Base-by-base conservation (phyloP, 2,797 vertebrate genomes). In the Vultur gryphus region DNA sequence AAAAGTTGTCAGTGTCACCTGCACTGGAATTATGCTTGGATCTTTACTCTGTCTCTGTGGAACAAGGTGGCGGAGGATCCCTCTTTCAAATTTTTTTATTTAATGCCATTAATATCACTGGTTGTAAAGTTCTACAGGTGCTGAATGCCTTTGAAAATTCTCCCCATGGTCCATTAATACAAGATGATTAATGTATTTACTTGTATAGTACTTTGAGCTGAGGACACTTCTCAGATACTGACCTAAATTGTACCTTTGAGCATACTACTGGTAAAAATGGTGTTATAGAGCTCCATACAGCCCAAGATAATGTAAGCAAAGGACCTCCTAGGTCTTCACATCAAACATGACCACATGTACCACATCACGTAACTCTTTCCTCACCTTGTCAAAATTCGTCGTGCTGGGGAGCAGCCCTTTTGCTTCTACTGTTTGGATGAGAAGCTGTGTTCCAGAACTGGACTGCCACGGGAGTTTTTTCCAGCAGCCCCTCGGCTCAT, bases 231-330 rank as follows among this genome's bases (percentile, higher is more conserved):
- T 43, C 55, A 89, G 61, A 57, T 59, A 35, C 31, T 73, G 75
- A 12, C 73, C 83, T 94, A 66, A 91, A 83, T 94, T 71, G 37
- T 85, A 49, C 71, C 33, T 91, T 73, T 80, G 82, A 78, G 41
- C 59, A 41, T 18, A 39, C 9, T 67, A 35, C 16, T 23, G 28
- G 15, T 72, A 33, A 39, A 65, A 91, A 54, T 2, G 0, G 29
- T 64, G 12, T n/a, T 87, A 20, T 1, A 73, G 39, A 85, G 48
- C 18, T 90, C 44, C 20, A 11, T 57, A 49, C 33, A 89, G 43
- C 39, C 33, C n/a, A 37, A 14, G 16, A 23, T 28, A 82, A 39
- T 1, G 1, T 59, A 52, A 55, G 31, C 18, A 67, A 46, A 81
- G 52, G 26, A 64, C 11, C 19, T 67, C 11, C 17, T 73, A 31